Conservation (phyloP, 1,140 invertebrate genomes). For the Aphidius gifuensis region DNA sequence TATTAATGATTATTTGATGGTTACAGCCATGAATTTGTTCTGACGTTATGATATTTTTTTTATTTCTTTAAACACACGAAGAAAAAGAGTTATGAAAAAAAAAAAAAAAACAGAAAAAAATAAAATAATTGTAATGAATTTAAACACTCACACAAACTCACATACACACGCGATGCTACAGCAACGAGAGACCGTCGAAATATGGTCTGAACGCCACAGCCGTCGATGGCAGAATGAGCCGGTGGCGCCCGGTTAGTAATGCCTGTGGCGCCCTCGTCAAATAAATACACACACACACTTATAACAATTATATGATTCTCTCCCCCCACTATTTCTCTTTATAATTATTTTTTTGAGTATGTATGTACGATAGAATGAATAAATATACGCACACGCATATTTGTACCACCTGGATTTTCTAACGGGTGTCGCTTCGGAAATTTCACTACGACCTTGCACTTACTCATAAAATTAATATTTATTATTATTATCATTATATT, state of each 20-base stretch:
- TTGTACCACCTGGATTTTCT: too few relatives aligned
- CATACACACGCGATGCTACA: background rate
- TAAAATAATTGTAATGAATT: background rate
- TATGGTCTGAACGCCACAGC: conserved; percentile 39
- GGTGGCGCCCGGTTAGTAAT: conserved; percentile 35
- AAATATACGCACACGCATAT: too few relatives aligned
- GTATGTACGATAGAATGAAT: too few relatives aligned
- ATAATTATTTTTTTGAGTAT: too few relatives aligned
- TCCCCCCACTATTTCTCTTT: too few relatives aligned
- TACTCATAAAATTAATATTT: too few relatives aligned
- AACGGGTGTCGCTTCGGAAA: too few relatives aligned
- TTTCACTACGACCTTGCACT: too few relatives aligned
- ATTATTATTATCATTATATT: too few relatives aligned
- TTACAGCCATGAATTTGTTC: too few relatives aligned
- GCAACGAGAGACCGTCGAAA: background rate
- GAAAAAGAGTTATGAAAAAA: background rate
- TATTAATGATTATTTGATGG: too few relatives aligned
- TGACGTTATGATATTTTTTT: background rate
- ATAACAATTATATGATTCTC: background rate
- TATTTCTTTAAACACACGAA: background rate
- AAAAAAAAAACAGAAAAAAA: background rate
- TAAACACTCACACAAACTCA: background rate
- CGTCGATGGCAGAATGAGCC: conserved; percentile 43
- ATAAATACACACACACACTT: conserved; percentile 1
- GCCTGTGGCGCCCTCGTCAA: conserved; percentile 33